These are phyloP conservation scores for Eucera pruinosa DNA, from an alignment of 2,888 invertebrate genomes.

Conservation along the genomic window DNA sequence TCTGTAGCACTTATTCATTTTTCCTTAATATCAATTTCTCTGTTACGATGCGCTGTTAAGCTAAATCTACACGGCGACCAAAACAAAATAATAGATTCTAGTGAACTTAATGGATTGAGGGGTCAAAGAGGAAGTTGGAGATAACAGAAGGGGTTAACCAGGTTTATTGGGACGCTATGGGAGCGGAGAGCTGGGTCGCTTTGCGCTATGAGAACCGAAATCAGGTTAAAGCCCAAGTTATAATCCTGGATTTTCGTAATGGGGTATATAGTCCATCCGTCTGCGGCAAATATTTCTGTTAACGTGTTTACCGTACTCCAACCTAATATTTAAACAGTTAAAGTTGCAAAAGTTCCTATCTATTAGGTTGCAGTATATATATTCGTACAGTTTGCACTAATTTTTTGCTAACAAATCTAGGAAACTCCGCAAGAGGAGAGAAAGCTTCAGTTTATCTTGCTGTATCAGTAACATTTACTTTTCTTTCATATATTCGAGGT, in stretches of 20 bases:
- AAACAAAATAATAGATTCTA: constrained; percentile 17
- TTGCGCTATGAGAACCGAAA: constrained; percentile 28
- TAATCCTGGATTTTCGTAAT: constrained; percentile 38
- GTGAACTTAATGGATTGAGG: constrained; percentile 14
- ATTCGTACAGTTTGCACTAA: too few species aligned
- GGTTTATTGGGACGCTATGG: constrained; percentile 33
- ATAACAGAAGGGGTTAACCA: constrained; percentile 31
- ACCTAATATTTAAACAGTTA: constrained; percentile 10
- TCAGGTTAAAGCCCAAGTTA: constrained; percentile 32
- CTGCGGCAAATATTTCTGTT: constrained; percentile 9
- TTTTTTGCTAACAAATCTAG: too few species aligned
- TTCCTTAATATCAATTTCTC: not conserved
- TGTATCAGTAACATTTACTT: too few species aligned
- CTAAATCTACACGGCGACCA: not conserved
- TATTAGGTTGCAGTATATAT: too few species aligned
- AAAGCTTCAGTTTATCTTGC: too few species aligned
- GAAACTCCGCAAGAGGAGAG: too few species aligned
- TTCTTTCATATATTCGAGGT: too few species aligned
- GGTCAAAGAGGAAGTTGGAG: constrained; percentile 23
- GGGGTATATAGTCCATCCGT: constrained; percentile 12
- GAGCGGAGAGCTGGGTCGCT: not conserved
- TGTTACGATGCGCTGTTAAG: not conserved
- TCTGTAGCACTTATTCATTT: too few species aligned
- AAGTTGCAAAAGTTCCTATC: too few species aligned
- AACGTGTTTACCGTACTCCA: not conserved